phyloP scores from a whole-genome alignment of 2,888 invertebrate genomes.

The Nemotelus pantherinus region DNA sequence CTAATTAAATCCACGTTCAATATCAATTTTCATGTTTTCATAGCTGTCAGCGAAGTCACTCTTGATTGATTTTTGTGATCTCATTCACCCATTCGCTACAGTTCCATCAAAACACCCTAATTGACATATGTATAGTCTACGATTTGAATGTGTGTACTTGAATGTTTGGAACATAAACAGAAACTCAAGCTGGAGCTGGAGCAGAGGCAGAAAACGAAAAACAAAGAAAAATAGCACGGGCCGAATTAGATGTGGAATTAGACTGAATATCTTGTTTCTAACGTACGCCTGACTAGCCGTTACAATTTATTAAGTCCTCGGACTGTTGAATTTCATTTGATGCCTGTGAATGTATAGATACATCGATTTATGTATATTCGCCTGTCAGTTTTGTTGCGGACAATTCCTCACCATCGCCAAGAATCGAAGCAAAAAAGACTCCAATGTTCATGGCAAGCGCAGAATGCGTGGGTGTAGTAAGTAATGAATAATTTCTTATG shows the following conservation, averaged over 20 bases:
- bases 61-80: neutral
- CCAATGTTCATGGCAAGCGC: neutral
- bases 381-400: neutral
- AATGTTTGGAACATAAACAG: constrained; percentile 18
- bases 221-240: neutral
- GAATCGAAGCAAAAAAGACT: neutral
- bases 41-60: constrained; percentile 11
- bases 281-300: constrained; percentile 31
- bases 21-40: constrained; percentile 15
- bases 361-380: neutral
- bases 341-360: neutral
- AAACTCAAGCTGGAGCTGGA: neutral
- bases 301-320: constrained; percentile 30
- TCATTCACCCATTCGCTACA: neutral
- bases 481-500: constrained; percentile 25
- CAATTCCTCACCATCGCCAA: neutral
- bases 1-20: too few species aligned
- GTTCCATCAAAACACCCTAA: constrained; percentile 22
- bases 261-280: constrained; percentile 2
- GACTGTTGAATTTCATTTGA: neutral
- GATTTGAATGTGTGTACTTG: constrained; percentile 31
- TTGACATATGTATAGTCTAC: constrained; percentile 35
- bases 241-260: constrained; percentile 30
- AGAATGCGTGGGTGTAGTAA: constrained; percentile 3
- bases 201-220: neutral